phyloP scores from a whole-genome alignment of 1,140 invertebrate genomes.

The Bradysia coprophila region DNA sequence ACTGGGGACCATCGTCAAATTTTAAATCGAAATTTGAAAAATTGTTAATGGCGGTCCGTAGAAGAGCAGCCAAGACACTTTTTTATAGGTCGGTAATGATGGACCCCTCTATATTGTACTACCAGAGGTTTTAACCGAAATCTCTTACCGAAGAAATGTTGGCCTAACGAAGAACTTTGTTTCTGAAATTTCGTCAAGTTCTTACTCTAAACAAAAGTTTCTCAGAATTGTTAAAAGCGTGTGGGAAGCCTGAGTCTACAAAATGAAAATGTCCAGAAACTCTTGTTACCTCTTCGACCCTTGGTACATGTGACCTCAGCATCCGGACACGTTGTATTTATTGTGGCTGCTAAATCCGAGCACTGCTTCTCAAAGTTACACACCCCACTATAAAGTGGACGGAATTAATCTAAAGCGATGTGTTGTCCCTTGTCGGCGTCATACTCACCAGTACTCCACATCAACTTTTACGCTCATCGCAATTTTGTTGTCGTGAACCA shows the following conservation, averaged over 20 bases:
- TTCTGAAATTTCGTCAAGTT: too few species aligned
- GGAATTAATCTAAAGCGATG: neutral
- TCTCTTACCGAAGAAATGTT: too few species aligned
- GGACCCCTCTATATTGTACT: too few species aligned
- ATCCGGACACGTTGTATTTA: conserved; percentile 9
- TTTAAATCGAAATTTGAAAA: too few species aligned
- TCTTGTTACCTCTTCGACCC: conserved; percentile 9
- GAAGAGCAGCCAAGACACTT: too few species aligned
- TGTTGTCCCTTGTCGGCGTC: neutral
- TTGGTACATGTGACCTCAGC: conserved; percentile 12
- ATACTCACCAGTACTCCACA: conserved; percentile 19
- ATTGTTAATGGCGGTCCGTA: too few species aligned
- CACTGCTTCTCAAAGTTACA: conserved; percentile 21
- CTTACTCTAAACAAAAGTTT: too few species aligned
- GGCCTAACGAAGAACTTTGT: too few species aligned
- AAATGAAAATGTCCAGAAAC: neutral
- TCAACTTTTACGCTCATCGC: conserved; percentile 18
- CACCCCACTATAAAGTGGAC: conserved; percentile 8
- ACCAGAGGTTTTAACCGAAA: too few species aligned
- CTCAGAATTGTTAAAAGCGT: neutral
- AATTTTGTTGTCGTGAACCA: too few species aligned
- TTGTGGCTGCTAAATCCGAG: conserved; percentile 13
- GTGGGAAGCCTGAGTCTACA: neutral
- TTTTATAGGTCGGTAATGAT: too few species aligned
- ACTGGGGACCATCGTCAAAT: too few species aligned